Evolutionary conservation across 2,888 invertebrate species (phyloP), one percentile per base, ranked within the genome.

Genomic region (Podabrus alpinus): DNA sequence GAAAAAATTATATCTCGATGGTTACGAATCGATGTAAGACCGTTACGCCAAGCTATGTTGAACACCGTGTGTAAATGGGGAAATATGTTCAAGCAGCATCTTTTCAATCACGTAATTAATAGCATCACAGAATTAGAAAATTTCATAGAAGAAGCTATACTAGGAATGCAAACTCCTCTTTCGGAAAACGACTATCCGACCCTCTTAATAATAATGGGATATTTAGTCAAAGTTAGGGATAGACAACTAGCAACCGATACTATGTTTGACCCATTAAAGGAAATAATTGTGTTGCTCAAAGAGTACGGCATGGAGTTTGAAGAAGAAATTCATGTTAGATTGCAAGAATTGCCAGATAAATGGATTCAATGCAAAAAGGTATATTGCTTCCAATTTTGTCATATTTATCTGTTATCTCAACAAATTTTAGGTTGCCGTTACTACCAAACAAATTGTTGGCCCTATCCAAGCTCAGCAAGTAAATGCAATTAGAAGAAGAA

Each of bases 401-500:
- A 15, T 74, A 24, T 66, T n/a, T 24, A 13, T 13, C 62, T 79
- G 13, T 45, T n/a, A 45, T 45, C 45, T n/a, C n/a, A 45, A 45
- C 4, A n/a, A n/a, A n/a, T 45, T 45, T 68, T 73, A 85, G 86
- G 84, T 94, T 74, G 94, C 95, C 0, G 92, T 95, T 2, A 91
- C 93, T 69, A 92, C 95, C 68, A 96, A 96, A 86, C 96, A 96
- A 85, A 90, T 92, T 66, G 95, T 97, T 59, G 94, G 94, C 1
- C 97, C 98, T 15, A 89, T 97, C 76, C 95, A 97, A 86, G 94
- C 95, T 3, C 93, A 93, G 75, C 97, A 98, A 87, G 95, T 96
- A 0, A 94, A 95, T 72, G 92, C 95, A 68, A 94, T 98, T 80
- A 92, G 95, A 74, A 94, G 94, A 84, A 92, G 95, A 71, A 93